These are phyloP conservation scores for Etheostoma nigrum DNA, from an alignment of 2,797 vertebrate genomes.

Conservation along the genomic window DNA sequence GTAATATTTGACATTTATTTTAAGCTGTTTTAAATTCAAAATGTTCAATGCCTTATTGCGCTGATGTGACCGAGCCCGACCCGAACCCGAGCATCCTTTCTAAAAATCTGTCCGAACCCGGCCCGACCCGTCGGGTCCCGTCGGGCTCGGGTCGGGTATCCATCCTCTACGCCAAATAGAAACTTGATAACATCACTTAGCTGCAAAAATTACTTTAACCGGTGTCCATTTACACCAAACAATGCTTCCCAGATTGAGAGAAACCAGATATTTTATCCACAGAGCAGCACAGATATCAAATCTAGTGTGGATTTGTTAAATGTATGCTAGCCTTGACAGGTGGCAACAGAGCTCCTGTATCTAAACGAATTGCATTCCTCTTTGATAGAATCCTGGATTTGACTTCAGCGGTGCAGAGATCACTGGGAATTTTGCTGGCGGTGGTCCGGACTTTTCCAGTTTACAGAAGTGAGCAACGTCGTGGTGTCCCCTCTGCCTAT, in stretches of 20 bases:
- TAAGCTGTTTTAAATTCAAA: too few species aligned
- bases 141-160: too few species aligned
- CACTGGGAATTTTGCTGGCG: constrained; percentile 95
- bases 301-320: background rate
- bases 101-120: too few species aligned
- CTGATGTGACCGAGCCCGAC: too few species aligned
- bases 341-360: background rate
- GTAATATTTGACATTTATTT: too few species aligned
- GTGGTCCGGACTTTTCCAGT: constrained; percentile 95
- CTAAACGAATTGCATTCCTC: background rate
- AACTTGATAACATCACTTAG: background rate
- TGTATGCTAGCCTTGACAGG: background rate
- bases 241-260: background rate
- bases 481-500: background rate
- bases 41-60: too few species aligned
- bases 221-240: background rate
- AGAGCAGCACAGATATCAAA: background rate
- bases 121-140: too few species aligned
- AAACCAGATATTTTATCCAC: background rate
- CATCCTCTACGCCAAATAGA: background rate
- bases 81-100: too few species aligned
- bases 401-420: constrained; percentile 99
- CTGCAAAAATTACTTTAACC: background rate
- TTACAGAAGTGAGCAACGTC: constrained; percentile 87
- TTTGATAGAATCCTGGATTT: constrained; percentile 95